Conservation (phyloP, 2,888 invertebrate genomes). For the Adela reaumurella region DNA sequence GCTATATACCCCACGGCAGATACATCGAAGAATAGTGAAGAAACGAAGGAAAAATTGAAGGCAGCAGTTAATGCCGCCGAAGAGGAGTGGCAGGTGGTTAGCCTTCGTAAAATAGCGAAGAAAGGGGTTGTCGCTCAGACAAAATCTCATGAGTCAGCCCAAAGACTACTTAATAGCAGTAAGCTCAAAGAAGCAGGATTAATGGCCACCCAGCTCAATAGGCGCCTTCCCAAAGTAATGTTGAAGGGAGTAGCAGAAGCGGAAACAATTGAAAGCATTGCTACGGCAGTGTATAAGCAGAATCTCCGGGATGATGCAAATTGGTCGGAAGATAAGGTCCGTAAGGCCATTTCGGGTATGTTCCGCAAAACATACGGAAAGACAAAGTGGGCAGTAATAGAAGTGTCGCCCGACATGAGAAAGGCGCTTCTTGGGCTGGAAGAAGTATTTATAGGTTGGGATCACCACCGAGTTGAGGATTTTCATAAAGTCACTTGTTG, state of each 20-base stretch:
- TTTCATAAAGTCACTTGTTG: constrained; percentile 12
- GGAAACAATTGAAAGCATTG: not conserved
- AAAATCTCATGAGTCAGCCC: not conserved
- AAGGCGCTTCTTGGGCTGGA: not conserved
- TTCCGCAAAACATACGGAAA: too few relatives aligned
- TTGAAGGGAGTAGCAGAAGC: not conserved
- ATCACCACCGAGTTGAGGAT: constrained; percentile 6
- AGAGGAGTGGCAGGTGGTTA: not conserved
- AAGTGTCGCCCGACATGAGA: constrained; percentile 6
- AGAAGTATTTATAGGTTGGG: constrained; percentile 11
- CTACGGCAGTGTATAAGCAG: not conserved
- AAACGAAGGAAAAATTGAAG: not conserved
- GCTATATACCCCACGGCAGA: not conserved
- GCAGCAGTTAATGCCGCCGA: not conserved
- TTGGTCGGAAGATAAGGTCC: not conserved
- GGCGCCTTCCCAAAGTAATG: not conserved
- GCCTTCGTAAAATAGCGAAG: not conserved
- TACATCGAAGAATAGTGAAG: not conserved
- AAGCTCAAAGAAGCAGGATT: not conserved
- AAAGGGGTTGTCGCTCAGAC: not conserved
- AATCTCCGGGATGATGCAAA: constrained; percentile 1
- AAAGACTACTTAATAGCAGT: not conserved
- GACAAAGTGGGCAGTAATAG: constrained; percentile 6
- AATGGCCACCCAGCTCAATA: not conserved
- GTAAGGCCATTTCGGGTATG: not conserved